Evolutionary conservation across 1,140 invertebrate species (phyloP).

Genomic region (Formica exsecta): DNA sequence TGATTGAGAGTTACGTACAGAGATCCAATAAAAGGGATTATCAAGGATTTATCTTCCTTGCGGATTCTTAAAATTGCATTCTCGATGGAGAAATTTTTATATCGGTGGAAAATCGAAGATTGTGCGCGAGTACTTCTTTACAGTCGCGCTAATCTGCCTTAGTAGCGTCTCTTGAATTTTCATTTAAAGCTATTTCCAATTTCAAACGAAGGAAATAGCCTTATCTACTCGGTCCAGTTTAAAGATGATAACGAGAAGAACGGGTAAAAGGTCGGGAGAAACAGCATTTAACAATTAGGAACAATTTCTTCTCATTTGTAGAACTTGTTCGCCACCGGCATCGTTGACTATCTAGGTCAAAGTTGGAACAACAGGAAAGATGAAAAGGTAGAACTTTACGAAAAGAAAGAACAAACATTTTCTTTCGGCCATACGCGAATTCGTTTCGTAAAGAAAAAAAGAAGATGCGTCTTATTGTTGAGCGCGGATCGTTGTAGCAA

Average conservation of each 20-base stretch:
- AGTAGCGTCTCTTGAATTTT: conserved; percentile 12
- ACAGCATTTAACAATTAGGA: conserved; percentile 62
- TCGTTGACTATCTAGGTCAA: conserved; percentile 55
- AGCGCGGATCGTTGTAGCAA: conserved; percentile 15
- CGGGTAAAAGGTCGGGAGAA: conserved; percentile 45
- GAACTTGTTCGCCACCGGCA: conserved; percentile 40
- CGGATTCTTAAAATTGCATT: conserved; percentile 41
- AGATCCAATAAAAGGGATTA: conserved; percentile 16
- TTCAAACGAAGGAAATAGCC: conserved; percentile 27
- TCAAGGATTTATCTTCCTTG: background rate
- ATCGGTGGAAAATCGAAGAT: background rate
- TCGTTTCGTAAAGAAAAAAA: background rate
- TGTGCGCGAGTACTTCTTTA: background rate
- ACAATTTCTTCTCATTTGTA: conserved; percentile 43
- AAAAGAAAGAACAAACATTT: conserved; percentile 40
- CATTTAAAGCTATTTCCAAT: conserved; percentile 12
- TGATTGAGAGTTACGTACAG: conserved; percentile 24
- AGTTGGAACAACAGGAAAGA: conserved; percentile 56
- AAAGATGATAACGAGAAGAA: conserved; percentile 48
- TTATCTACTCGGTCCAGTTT: conserved; percentile 36
- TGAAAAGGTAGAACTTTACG: conserved; percentile 25
- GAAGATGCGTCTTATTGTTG: background rate
- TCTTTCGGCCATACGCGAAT: conserved; percentile 45
- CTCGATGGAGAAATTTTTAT: background rate
- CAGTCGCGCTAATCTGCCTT: conserved; percentile 2